A percentile compares a stretch with the other conserved stretches of the same genome.
Evolutionary conservation across 2,888 invertebrate species (phyloP).

Genomic region (Meiosimyza platycephala): DNA sequence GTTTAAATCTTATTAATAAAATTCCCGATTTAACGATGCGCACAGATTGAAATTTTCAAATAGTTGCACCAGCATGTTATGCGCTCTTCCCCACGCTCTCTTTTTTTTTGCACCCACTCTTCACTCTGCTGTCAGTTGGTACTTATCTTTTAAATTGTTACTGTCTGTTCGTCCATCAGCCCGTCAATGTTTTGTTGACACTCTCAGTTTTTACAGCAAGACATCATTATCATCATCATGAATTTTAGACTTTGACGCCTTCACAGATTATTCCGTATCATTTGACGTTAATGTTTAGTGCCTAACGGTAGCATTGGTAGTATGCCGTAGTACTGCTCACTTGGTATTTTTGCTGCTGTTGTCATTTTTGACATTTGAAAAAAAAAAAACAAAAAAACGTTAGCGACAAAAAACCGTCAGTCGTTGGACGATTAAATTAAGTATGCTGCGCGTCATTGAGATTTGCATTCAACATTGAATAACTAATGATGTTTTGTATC

Average conservation of each 20-base stretch:
- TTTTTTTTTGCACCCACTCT: slow-evolving; percentile 15
- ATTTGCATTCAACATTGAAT: slow-evolving; percentile 42
- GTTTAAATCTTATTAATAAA: slow-evolving; percentile 48
- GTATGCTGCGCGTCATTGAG: slow-evolving; percentile 46
- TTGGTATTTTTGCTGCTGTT: background rate
- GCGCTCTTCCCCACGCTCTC: background rate
- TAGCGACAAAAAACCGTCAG: slow-evolving; percentile 6
- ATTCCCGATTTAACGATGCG: slow-evolving; percentile 36
- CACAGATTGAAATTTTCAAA: slow-evolving; percentile 39
- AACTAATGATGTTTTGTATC: background rate
- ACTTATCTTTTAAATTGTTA: background rate
- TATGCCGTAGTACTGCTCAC: too few relatives aligned
- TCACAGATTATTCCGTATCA: slow-evolving; percentile 52
- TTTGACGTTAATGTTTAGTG: slow-evolving; percentile 49
- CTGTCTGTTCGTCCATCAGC: background rate
- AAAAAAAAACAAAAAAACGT: background rate
- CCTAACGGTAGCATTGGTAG: too few relatives aligned
- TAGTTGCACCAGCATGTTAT: slow-evolving; percentile 18
- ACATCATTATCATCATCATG: background rate
- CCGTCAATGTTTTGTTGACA: slow-evolving; percentile 13
- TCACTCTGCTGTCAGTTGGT: slow-evolving; percentile 18
- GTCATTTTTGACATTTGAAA: slow-evolving; percentile 23
- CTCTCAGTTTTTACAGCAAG: background rate
- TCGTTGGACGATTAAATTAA: slow-evolving; percentile 39
- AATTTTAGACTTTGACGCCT: slow-evolving; percentile 44